Evolutionary conservation across 2,113 vertebrate species (phyloP).

Genomic region (Halichoerus grypus): DNA sequence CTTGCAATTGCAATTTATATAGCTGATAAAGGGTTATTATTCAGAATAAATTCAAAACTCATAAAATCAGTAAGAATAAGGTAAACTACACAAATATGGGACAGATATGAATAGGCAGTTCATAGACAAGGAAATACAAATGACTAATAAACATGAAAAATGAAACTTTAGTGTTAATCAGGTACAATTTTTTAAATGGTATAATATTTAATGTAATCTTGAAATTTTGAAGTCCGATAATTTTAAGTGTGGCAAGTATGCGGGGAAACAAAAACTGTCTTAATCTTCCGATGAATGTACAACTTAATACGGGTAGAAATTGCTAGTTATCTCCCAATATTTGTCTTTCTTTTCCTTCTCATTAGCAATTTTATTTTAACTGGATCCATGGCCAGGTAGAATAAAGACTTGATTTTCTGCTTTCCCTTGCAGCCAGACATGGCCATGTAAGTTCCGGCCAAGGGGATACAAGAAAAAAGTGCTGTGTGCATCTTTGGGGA

Average conservation of each 20-base stretch:
- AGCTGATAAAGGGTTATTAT: not conserved
- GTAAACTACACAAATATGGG: not conserved
- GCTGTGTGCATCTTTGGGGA: not conserved
- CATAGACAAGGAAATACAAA: not conserved
- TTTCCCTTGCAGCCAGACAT: not conserved
- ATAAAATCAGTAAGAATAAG: not conserved
- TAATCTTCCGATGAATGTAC: not conserved
- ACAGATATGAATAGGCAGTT: not conserved
- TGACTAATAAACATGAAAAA: not conserved
- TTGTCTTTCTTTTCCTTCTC: conserved; percentile 20
- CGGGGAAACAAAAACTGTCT: not conserved
- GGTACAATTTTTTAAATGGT: not conserved
- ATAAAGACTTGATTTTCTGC: not conserved
- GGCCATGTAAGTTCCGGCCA: not conserved
- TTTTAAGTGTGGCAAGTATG: not conserved
- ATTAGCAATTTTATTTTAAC: not conserved
- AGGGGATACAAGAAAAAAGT: not conserved
- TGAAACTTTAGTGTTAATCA: not conserved
- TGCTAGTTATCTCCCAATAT: not conserved
- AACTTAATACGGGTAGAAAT: not conserved
- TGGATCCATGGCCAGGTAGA: not conserved
- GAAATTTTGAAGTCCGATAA: not conserved
- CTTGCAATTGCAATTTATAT: not conserved
- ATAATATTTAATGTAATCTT: not conserved
- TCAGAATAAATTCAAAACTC: not conserved